Base-by-base conservation (phyloP, 2,797 vertebrate genomes). In the Acropternis orthonyx region DNA sequence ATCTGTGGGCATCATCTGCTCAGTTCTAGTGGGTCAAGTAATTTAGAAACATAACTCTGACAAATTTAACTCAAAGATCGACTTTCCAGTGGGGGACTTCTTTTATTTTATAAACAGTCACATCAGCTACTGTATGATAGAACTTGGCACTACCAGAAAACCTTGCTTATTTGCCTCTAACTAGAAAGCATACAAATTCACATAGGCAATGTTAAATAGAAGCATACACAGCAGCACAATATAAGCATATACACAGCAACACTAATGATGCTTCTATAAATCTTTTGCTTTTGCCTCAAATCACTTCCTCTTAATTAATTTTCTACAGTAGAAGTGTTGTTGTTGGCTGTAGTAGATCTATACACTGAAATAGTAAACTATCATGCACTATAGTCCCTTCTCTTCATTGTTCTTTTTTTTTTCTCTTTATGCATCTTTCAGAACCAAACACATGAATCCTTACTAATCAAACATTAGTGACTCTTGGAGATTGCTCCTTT, bases 41-140 rank as follows among this genome's bases (percentile, higher is more conserved):
- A 84, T 95, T 96, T 93, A 83, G 81, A 94, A 91, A 85, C 32
- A 54, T 74, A 89, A 92, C 52, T 28, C 44, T 36, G 55, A 84
- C 32, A 91, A 93, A 91, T 95, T 67, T 77, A 79, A 76, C 71
- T 93, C 21, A 30, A 28, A 88, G 36, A 67, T 22, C 55, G 88
- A 65, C 61, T 89, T 88, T 93, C 51, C 46, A 88, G 32, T 65
- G 46, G 46, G 74, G 76, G 12, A 81, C 5, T 77, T 52, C 21
- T 89, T 85, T 69, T 79, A 15, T 77, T 95, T 93, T 85, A 77
- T 56, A 77, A 87, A 81, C 43, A 88, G 62, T 55, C 58, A 66
- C 46, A 56, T 82, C 32, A 30, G n/a, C 82, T 94, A 43, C 37
- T 59, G 10, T 61, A 56, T 73, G 52, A 78, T 65, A 81, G 72